Evolutionary conservation across 64 coral and sea anemone species (phyloP).

Genomic region (Pachyseris speciosa): DNA sequence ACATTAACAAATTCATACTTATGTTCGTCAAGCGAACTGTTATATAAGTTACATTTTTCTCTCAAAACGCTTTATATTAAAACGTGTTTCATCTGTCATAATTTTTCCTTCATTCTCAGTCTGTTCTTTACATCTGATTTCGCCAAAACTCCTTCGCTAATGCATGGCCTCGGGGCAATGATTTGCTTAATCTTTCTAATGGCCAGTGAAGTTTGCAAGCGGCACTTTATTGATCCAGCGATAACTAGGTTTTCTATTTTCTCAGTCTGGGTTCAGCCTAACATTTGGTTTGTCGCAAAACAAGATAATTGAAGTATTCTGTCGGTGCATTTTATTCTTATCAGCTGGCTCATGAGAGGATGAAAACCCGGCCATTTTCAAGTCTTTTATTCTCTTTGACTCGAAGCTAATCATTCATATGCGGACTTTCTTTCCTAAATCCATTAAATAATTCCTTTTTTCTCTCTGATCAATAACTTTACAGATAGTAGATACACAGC

Average conservation of each 20-base stretch:
- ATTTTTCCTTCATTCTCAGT: neutral
- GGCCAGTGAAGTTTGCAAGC: neutral
- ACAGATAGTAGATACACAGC: neutral
- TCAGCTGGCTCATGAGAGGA: neutral
- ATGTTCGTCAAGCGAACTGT: slow-evolving; percentile 18
- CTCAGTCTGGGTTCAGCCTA: neutral
- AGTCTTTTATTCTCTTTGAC: neutral
- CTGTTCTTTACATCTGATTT: slow-evolving; percentile 17
- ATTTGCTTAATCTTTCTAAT: slow-evolving; percentile 52
- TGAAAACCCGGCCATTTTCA: neutral
- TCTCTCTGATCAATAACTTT: neutral
- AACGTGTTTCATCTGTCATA: slow-evolving; percentile 6
- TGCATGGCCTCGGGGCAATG: slow-evolving; percentile 20
- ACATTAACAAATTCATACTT: slow-evolving; percentile 56
- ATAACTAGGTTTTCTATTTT: slow-evolving; percentile 19
- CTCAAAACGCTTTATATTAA: slow-evolving; percentile 38
- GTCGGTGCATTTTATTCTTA: neutral
- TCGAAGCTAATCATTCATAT: neutral
- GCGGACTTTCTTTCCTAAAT: neutral
- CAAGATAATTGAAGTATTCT: neutral
- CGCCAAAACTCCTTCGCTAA: neutral
- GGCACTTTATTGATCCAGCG: slow-evolving; percentile 35
- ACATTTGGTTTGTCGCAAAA: neutral
- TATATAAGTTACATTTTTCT: slow-evolving; percentile 19
- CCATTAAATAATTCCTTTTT: slow-evolving; percentile 29